Evolutionary conservation across 2,888 invertebrate genomes (phyloP).

Genomic region (Amphiduros pacificus): DNA sequence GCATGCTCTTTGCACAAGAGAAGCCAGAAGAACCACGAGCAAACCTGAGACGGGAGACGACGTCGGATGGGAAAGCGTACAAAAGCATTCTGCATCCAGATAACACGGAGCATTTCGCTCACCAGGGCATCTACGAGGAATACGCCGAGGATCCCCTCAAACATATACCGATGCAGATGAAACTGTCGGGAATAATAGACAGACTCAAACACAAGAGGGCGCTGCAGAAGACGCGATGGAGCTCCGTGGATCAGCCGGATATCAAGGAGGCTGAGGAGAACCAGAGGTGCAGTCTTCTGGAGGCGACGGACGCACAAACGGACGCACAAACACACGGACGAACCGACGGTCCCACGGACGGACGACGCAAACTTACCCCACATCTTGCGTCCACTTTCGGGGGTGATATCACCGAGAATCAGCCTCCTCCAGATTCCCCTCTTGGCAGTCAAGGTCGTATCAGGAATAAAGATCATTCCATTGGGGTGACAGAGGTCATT

Average conservation of each 20-base stretch:
- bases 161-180: background rate
- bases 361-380: too few species aligned
- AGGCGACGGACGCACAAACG: too few species aligned
- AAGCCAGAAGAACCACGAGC: background rate
- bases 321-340: too few species aligned
- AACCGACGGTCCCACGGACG: too few species aligned
- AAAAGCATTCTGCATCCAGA: conserved; percentile 10
- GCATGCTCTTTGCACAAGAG: background rate
- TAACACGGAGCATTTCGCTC: conserved; percentile 4
- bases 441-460: too few species aligned
- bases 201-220: background rate
- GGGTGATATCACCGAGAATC: too few species aligned
- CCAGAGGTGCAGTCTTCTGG: too few species aligned
- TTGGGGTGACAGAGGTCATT: too few species aligned
- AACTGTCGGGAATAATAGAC: background rate
- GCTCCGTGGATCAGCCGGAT: background rate
- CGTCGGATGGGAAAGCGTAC: background rate
- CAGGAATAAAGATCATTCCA: too few species aligned
- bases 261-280: too few species aligned
- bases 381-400: too few species aligned
- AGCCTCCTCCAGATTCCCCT: too few species aligned
- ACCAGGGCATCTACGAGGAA: conserved; percentile 8
- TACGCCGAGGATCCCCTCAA: background rate
- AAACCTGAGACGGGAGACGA: background rate
- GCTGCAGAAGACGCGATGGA: background rate